Percentiles rank a stretch among this genome's conserved stretches.
Evolutionary conservation across 2,113 vertebrate genomes (phyloP).

Genomic region (Rhea pennata): DNA sequence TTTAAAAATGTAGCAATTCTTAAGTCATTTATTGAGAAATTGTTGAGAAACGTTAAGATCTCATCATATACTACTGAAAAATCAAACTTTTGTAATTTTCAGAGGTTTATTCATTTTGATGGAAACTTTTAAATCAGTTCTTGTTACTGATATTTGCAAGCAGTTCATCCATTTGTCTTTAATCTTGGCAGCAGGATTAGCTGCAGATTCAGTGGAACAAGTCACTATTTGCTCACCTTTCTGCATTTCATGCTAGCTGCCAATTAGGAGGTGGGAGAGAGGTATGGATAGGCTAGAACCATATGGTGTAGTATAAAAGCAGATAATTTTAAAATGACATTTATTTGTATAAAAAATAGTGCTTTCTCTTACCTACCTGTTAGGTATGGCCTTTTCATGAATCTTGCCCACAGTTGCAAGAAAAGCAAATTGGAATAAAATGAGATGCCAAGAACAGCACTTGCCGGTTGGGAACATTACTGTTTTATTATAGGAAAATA

Average conservation of each 20-base stretch:
- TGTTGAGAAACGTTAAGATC: not conserved
- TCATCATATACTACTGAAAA: not conserved
- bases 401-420: conserved; percentile 19
- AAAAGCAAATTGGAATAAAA: conserved; percentile 59
- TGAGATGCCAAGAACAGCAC: conserved; percentile 55
- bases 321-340: conserved; percentile 66
- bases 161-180: not conserved
- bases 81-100: not conserved
- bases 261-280: conserved; percentile 41
- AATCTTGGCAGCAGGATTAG: not conserved
- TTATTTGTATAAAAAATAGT: conserved; percentile 61
- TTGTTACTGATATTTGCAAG: not conserved
- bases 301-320: conserved; percentile 33
- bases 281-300: not conserved
- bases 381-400: conserved; percentile 2
- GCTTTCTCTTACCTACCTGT: conserved; percentile 49
- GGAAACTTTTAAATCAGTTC: not conserved
- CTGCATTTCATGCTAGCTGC: conserved; percentile 23
- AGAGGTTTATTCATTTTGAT: not conserved
- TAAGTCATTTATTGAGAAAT: not conserved
- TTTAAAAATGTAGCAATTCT: not conserved
- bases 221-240: conserved; percentile 38
- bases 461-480: conserved; percentile 38
- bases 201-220: not conserved
- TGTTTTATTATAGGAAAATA: conserved; percentile 68